Percentiles rank a stretch among this genome's conserved stretches.
Conservation (phyloP, 1,140 invertebrate genomes). For the Drosophila dunni region DNA sequence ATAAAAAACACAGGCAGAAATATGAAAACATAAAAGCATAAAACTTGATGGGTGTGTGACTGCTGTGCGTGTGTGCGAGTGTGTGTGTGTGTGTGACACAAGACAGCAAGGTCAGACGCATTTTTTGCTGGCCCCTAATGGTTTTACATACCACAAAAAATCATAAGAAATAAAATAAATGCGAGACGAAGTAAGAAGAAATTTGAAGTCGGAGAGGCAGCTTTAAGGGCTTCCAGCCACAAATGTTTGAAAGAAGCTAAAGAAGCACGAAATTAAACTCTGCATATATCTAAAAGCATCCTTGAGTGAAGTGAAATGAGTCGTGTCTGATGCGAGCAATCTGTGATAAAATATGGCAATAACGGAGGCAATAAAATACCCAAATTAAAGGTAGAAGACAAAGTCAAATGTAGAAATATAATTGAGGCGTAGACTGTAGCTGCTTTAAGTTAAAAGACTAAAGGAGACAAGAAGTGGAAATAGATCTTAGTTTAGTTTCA, state of each 20-base stretch:
- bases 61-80: constrained; percentile 6
- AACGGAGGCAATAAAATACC: constrained; percentile 25
- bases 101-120: constrained; percentile 41
- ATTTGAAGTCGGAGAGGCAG: constrained; percentile 13
- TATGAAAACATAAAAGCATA: constrained; percentile 40
- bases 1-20: constrained; percentile 56
- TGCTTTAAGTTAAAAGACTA: neutral
- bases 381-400: constrained; percentile 11
- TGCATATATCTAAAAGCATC: constrained; percentile 24
- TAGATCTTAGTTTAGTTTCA: too few relatives aligned
- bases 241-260: neutral
- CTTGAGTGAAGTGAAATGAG: constrained; percentile 15
- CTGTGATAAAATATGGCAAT: constrained; percentile 25
- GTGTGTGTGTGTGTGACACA: neutral
- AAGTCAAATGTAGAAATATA: neutral
- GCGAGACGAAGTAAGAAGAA: constrained; percentile 13
- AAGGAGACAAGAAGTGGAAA: too few relatives aligned
- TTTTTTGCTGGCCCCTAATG: constrained; percentile 20
- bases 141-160: constrained; percentile 29
- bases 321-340: constrained; percentile 28
- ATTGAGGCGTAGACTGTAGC: neutral
- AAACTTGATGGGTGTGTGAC: constrained; percentile 30
- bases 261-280: constrained; percentile 1
- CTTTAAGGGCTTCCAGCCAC: constrained; percentile 21
- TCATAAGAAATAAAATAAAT: constrained; percentile 46